Percentiles rank a stretch among this genome's conserved stretches.
phyloP scores from a whole-genome alignment of 2,888 invertebrate species.

The Lacanobia oleracea region DNA sequence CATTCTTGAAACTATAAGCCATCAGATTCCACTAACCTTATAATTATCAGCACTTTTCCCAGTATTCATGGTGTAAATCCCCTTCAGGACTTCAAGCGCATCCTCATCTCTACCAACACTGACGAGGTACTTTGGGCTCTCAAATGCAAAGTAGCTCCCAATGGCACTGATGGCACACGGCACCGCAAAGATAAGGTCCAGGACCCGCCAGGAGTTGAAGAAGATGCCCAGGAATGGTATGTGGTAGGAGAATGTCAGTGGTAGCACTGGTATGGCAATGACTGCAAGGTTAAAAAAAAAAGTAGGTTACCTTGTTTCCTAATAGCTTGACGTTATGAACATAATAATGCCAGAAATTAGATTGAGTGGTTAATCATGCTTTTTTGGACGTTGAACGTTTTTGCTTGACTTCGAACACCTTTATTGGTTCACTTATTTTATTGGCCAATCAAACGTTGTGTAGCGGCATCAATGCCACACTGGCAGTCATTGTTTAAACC shows the following conservation, averaged over 20 bases:
- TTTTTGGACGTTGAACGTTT: too few relatives aligned
- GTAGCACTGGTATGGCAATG: constrained; percentile 92
- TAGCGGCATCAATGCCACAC: too few relatives aligned
- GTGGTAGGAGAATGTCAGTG: constrained; percentile 86
- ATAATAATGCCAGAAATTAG: too few relatives aligned
- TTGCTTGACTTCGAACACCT: too few relatives aligned
- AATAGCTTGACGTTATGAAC: too few relatives aligned
- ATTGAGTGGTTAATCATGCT: too few relatives aligned
- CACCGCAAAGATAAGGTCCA: constrained; percentile 91
- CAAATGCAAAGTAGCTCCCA: constrained; percentile 91
- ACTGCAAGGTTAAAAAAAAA: constrained; percentile 79
- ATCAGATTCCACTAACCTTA: constrained; percentile 71
- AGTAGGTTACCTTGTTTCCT: not conserved
- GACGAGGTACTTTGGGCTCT: constrained; percentile 94
- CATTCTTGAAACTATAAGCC: not conserved
- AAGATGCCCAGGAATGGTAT: constrained; percentile 85
- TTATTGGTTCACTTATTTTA: too few relatives aligned
- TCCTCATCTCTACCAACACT: constrained; percentile 89
- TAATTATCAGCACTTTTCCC: constrained; percentile 75
- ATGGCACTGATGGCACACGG: constrained; percentile 91
- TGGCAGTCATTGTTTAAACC: too few relatives aligned
- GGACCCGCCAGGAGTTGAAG: constrained; percentile 94
- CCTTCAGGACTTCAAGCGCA: constrained; percentile 86
- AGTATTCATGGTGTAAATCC: constrained; percentile 78
- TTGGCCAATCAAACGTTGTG: too few relatives aligned